Evolutionary conservation across 2,888 invertebrate genomes (phyloP).

Genomic region (Pycnomerus fuliginosus): DNA sequence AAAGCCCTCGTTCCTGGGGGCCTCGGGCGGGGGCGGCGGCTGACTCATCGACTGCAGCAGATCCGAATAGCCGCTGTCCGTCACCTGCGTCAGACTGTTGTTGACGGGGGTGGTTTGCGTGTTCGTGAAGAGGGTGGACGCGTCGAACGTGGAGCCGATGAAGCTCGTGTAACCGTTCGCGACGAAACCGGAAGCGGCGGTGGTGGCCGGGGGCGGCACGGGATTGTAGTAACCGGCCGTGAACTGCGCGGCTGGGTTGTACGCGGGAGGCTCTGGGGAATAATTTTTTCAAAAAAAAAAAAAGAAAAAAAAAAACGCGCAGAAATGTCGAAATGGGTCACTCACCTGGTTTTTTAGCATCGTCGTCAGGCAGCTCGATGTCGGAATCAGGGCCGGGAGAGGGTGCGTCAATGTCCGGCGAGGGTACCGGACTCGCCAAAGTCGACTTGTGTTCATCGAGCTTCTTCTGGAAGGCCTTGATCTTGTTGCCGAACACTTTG

Average conservation of each 20-base stretch:
- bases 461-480: constrained; percentile 82
- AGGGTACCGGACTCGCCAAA: constrained; percentile 69
- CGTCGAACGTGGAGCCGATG: constrained; percentile 63
- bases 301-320: not conserved
- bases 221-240: constrained; percentile 56
- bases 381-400: constrained; percentile 84
- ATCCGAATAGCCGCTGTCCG: constrained; percentile 28
- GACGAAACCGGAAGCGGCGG: constrained; percentile 33
- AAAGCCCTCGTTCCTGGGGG: constrained; percentile 14
- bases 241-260: constrained; percentile 29
- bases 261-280: not conserved
- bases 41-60: constrained; percentile 52
- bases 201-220: constrained; percentile 37
- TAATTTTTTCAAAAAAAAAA: constrained; percentile 6
- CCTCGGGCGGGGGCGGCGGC: constrained; percentile 52
- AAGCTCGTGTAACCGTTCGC: constrained; percentile 64
- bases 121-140: constrained; percentile 35
- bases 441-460: constrained; percentile 77
- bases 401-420: constrained; percentile 67
- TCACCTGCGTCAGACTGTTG: constrained; percentile 18
- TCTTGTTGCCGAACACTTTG: constrained; percentile 87
- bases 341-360: not conserved
- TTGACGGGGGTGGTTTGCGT: constrained; percentile 28
- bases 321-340: not conserved
- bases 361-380: constrained; percentile 65